phyloP scores from a whole-genome alignment of 2,113 vertebrate genomes.

The Campylorhamphus procurvoides region DNA sequence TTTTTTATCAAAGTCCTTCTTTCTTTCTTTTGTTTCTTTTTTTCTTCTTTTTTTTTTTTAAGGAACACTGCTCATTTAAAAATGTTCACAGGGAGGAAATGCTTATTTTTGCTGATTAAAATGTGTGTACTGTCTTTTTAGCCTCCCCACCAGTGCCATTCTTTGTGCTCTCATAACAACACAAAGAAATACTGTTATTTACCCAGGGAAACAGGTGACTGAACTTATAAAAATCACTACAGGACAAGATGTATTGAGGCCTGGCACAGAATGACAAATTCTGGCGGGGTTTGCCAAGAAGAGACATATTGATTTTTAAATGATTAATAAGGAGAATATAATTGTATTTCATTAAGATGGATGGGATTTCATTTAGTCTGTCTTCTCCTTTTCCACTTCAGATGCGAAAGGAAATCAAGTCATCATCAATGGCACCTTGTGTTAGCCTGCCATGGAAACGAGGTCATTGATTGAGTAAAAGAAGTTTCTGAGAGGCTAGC shows the following conservation, averaged over 20 bases:
- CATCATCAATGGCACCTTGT: constrained; percentile 84
- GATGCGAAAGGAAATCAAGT: constrained; percentile 94
- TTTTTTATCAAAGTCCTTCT: not conserved
- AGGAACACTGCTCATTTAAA: constrained; percentile 22
- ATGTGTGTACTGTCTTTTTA: constrained; percentile 40
- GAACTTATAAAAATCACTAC: constrained; percentile 94
- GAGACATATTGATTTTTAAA: constrained; percentile 99
- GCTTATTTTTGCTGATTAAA: constrained; percentile 39
- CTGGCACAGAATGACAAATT: constrained; percentile 94
- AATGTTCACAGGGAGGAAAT: constrained; percentile 34
- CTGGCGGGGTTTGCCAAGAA: constrained; percentile 90
- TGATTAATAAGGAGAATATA: constrained; percentile 99
- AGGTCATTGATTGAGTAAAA: constrained; percentile 84
- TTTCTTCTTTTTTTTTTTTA: not conserved
- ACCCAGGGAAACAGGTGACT: constrained; percentile 95
- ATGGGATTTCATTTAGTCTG: constrained; percentile 99
- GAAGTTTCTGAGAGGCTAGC: constrained; percentile 77
- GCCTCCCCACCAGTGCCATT: not conserved
- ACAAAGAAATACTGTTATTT: constrained; percentile 76
- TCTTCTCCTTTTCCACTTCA: constrained; percentile 97
- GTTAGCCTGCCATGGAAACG: constrained; percentile 96
- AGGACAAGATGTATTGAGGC: constrained; percentile 94
- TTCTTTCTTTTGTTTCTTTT: not conserved
- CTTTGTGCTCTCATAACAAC: constrained; percentile 12
- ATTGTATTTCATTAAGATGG: constrained; percentile 99